These are phyloP conservation scores for Mythimna albipuncta DNA, from an alignment of 2,888 invertebrate genomes.

Conservation along the genomic window DNA sequence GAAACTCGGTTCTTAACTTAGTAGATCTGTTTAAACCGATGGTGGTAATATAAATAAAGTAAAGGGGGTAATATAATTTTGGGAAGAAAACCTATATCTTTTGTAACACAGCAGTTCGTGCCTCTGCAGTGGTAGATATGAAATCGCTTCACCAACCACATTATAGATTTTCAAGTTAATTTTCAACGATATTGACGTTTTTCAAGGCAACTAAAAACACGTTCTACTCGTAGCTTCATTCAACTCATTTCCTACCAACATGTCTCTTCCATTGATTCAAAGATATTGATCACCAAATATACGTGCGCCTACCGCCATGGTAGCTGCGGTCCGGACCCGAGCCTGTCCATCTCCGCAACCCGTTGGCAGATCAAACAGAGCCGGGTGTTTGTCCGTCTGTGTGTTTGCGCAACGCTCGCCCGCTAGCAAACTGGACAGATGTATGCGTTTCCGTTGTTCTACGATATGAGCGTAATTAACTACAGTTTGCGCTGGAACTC, in stretches of 20 bases:
- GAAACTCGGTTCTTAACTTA: no score
- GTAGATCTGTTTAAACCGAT: no score
- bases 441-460: slow-evolving; percentile 57
- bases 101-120: no score
- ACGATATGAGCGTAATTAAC: slow-evolving; percentile 47
- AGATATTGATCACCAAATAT: slow-evolving; percentile 56
- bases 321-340: slow-evolving; percentile 37
- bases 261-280: slow-evolving; percentile 25
- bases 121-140: no score
- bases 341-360: slow-evolving; percentile 66
- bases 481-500: slow-evolving; percentile 30
- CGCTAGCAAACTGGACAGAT: slow-evolving; percentile 58
- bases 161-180: not conserved
- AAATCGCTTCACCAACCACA: no score
- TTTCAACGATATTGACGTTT: not conserved
- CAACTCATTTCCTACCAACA: slow-evolving; percentile 9
- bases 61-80: no score
- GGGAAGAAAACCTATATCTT: no score
- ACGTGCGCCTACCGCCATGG: slow-evolving; percentile 30
- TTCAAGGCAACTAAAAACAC: not conserved
- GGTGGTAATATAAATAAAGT: no score
- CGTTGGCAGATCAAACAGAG: slow-evolving; percentile 79
- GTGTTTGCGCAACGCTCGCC: slow-evolving; percentile 78
- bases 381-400: slow-evolving; percentile 76
- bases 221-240: not conserved